Evolutionary conservation across 2,888 invertebrate species (phyloP), one percentile per base, ranked within the genome.

Genomic region (Beris morrisii): DNA sequence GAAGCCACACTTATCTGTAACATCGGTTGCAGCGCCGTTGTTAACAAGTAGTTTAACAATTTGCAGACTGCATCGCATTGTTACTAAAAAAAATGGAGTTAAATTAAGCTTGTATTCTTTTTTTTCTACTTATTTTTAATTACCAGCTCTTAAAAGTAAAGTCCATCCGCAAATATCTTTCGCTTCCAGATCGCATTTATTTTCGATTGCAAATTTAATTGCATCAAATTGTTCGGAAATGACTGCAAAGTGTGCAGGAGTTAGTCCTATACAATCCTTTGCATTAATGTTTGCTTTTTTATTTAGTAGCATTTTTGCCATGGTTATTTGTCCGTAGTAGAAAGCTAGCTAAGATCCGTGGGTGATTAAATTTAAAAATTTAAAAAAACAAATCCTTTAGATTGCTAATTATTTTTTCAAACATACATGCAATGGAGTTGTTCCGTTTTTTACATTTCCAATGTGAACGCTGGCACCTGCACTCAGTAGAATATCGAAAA

Each of bases 391-490:
- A 45, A 45, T 3, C 11, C 11, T 12, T 12, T 3, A 12, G n/a
- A 43, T 43, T 30, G 5, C 9, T 9, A 2, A n/a, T 13, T 15
- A 6, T 48, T 5, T 48, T 15, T 45, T 38, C n/a, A 53, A 57
- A 74, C 76, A 69, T 43, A 80, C 79, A 70, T 80, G 80, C 52
- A 80, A 71, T 6, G 80, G 79, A 13, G 79, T 80, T 12, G 76
- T 73, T 15, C 74, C 73, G 64, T 74, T 79, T 46, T 69, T 71
- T 3, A 74, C 72, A 74, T 78, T 77, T n/a, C 79, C 79, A 6
- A 71, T 63, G 54, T 77, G 77, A 0, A 79, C 77, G 65, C 73
- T 78, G 53, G 76, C 77, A 9, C 78, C 78, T 13, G 76, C 74
- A 1, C 75, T 75, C 48, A 80, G 73, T 48, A 80, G 67, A 5